These are phyloP conservation scores for Thecocarcelia acutangulata DNA, from an alignment of 2,888 invertebrate species.

Conservation along the genomic window DNA sequence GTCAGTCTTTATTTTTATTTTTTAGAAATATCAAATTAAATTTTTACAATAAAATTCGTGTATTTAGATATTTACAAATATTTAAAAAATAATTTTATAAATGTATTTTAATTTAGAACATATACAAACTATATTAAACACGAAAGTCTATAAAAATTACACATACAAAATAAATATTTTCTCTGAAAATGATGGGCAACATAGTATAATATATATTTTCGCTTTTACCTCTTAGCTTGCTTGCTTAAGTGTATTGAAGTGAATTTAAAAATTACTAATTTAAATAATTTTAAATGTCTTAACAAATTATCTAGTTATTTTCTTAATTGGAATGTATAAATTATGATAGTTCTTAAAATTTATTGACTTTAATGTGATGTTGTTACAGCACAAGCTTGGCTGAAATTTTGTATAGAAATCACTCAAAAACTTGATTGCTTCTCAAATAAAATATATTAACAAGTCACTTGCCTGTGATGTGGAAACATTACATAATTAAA, in stretches of 20 bases:
- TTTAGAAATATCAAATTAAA: constrained; percentile 37
- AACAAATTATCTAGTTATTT: constrained; percentile 18
- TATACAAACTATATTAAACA: neutral
- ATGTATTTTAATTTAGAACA: neutral
- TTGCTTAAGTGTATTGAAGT: neutral
- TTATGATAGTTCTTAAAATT: too few species aligned
- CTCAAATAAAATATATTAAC: too few species aligned
- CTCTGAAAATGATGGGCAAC: neutral
- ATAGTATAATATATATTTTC: constrained; percentile 11
- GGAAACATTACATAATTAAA: too few species aligned
- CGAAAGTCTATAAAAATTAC: neutral
- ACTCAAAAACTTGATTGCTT: too few species aligned
- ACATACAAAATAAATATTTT: neutral
- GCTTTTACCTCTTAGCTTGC: neutral
- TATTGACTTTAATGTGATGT: too few species aligned
- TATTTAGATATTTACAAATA: constrained; percentile 28
- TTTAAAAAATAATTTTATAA: neutral
- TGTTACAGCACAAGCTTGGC: too few species aligned
- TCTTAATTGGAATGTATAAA: neutral
- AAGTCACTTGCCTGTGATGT: too few species aligned
- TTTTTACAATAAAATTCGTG: constrained; percentile 8
- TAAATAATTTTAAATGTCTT: neutral
- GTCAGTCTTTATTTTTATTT: constrained; percentile 14
- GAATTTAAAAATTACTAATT: neutral
- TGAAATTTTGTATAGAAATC: too few species aligned